phyloP scores from a whole-genome alignment of 2,888 invertebrate genomes.

The Drosophila borborema region DNA sequence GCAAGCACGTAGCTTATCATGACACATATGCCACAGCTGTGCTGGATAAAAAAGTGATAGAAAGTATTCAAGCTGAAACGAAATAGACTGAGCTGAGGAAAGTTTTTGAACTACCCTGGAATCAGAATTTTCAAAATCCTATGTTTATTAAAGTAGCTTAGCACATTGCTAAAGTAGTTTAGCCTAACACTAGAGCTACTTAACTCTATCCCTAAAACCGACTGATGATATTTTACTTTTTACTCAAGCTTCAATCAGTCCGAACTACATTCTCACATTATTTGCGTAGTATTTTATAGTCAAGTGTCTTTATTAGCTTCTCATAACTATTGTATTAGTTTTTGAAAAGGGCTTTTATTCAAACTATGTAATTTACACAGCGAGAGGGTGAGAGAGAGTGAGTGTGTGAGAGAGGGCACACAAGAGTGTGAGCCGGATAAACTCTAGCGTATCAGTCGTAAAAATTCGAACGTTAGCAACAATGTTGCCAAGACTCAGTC shows the following conservation, averaged over 20 bases:
- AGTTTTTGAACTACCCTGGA: background rate
- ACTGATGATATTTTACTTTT: background rate
- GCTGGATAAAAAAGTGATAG: background rate
- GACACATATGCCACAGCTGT: slow-evolving; percentile 5
- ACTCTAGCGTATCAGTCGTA: slow-evolving; percentile 44
- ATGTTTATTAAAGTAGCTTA: too few species aligned
- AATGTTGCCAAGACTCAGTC: slow-evolving; percentile 45
- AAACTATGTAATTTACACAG: slow-evolving; percentile 34
- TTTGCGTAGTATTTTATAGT: slow-evolving; percentile 1
- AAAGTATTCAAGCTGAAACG: background rate
- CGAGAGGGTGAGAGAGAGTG: background rate
- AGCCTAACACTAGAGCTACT: too few species aligned
- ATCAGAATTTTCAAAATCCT: too few species aligned
- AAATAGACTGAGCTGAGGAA: too few species aligned
- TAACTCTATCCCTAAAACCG: background rate
- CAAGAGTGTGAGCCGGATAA: slow-evolving; percentile 22
- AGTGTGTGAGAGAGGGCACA: background rate
- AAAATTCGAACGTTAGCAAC: slow-evolving; percentile 49
- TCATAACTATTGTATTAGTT: slow-evolving; percentile 48
- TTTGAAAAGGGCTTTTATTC: slow-evolving; percentile 36
- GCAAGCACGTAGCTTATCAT: slow-evolving; percentile 8
- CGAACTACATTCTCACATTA: background rate
- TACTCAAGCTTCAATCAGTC: background rate
- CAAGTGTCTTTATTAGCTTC: background rate
- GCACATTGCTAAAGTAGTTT: too few species aligned